Base-by-base conservation (phyloP, 2,113 vertebrate genomes). In the Chaetodon trifascialis region DNA sequence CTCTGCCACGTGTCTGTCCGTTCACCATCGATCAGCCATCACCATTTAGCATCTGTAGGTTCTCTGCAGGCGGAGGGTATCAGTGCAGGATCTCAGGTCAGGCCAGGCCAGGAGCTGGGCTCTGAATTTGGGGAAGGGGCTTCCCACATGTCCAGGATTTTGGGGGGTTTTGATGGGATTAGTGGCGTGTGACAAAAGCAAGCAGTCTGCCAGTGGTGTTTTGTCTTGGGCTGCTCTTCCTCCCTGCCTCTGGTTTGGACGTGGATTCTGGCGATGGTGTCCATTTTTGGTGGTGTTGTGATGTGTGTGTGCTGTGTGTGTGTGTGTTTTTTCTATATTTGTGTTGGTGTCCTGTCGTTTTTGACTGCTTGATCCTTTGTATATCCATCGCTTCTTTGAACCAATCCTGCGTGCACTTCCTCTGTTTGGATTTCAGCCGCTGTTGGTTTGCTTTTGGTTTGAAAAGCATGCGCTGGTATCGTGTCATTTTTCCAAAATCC, bases 1-100 rank as follows among this genome's bases (percentile, higher is more conserved):
- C 90, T 91, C 88, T 82, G 92, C 94, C 95, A 94, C 92, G 71
- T 95, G 95, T 96, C 93, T 95, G 95, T 96, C 95, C 89, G 86
- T 92, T 92, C 91, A 91, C 93, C 95, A 96, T 96, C 73, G 58
- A 92, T 90, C 93, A 92, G 77, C 92, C 95, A 95, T 95, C 88
- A 76, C 68, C 94, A 94, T 92, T 78, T 80, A 88, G 90, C 91
- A 89, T 91, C 89, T 89, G 84, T 93, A 89, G 93, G 56, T 87
- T 86, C 86, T 87, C 85, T 74, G 62, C 74, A 92, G 88, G 83
- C 62, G 21, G 56, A 85, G 85, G 84, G 87, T 79, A 79, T 86
- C 76, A 95, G 93, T 63, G 83, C 88, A 92, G 92, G 79, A 82
- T 68, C 76, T 87, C 82, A 94, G 91, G 83, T 79, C 90, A 91